These are phyloP conservation scores for Chrysocyon brachyurus DNA, from an alignment of 2,797 vertebrate genomes.

Conservation along the genomic window DNA sequence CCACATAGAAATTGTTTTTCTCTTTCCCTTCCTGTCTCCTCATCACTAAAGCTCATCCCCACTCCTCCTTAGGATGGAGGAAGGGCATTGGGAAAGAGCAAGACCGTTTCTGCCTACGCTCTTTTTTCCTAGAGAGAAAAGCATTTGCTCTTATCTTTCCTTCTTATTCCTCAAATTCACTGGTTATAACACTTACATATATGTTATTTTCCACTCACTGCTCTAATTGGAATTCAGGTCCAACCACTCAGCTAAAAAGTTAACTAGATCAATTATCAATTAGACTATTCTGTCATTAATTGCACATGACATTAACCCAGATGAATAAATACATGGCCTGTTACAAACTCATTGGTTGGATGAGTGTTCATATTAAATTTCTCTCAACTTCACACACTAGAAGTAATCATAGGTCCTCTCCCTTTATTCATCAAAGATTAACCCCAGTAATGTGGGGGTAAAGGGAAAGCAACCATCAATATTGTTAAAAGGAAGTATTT, in stretches of 20 bases:
- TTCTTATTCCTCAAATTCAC: constrained; percentile 56
- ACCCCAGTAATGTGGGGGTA: background rate
- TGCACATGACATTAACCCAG: constrained; percentile 54
- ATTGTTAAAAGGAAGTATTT: constrained; percentile 44
- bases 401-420: constrained; percentile 39
- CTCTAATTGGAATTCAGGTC: constrained; percentile 63
- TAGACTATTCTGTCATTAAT: constrained; percentile 68
- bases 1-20: background rate
- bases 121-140: background rate
- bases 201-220: constrained; percentile 58
- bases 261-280: constrained; percentile 64
- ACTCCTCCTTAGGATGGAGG: background rate
- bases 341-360: constrained; percentile 57
- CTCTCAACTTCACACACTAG: constrained; percentile 36
- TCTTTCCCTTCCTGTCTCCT: background rate
- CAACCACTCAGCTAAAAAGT: constrained; percentile 54
- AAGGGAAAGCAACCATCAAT: constrained; percentile 54
- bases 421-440: constrained; percentile 50
- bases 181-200: constrained; percentile 36
- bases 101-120: background rate
- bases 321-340: constrained; percentile 52
- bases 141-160: too few relatives aligned
- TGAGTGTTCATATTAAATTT: constrained; percentile 54
- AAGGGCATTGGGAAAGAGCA: background rate
- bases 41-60: background rate